Evolutionary conservation across 2,888 invertebrate species (phyloP), one percentile per base, ranked within the genome.

Genomic region (Conus canariensis): DNA sequence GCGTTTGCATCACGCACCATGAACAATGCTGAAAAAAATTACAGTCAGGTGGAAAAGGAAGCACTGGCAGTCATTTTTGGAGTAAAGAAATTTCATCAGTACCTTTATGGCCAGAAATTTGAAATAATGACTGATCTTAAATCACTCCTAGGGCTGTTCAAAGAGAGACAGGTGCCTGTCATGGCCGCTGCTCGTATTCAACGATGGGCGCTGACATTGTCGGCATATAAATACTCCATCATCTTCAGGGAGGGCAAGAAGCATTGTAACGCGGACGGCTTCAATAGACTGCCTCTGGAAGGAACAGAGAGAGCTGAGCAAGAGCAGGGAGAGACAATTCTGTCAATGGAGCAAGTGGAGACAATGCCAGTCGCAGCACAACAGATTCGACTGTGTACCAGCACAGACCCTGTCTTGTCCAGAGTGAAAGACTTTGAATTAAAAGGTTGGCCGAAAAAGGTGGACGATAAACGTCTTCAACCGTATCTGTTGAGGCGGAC

Each of bases 1-100:
- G 89, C 87, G 5, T 91, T 83, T 90, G 91, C 88, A 12, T 91
- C 90, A 6, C 67, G 90, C 14, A 91, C 92, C 0, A 64, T 92
- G 86, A 89, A 70, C 19, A 16, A 22, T 22, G 82, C 89, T 2
- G 88, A 88, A n/a, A 85, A 1, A 74, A 83, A 88, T 67, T 90
- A 90, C 88, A 82, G 64, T 70, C 90, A 90, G 74, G 16, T 90
- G 58, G 88, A 88, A 22, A 86, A 90, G 60, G 88, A 91, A 80
- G 90, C 77, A 45, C 14, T 60, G 4, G 58, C 87, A n/a, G 77
- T 90, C 9, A 60, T 87, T 59, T 90, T 80, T 59, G 87, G 86
- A 12, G 64, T 74, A 12, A 80, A 87, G 45, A 88, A 90, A 45
- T 87, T 89, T 22, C 90, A 82, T 70, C 30, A 90, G 74, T 90